Conservation (phyloP, 2,888 invertebrate genomes). For the Heliconius ismenius region DNA sequence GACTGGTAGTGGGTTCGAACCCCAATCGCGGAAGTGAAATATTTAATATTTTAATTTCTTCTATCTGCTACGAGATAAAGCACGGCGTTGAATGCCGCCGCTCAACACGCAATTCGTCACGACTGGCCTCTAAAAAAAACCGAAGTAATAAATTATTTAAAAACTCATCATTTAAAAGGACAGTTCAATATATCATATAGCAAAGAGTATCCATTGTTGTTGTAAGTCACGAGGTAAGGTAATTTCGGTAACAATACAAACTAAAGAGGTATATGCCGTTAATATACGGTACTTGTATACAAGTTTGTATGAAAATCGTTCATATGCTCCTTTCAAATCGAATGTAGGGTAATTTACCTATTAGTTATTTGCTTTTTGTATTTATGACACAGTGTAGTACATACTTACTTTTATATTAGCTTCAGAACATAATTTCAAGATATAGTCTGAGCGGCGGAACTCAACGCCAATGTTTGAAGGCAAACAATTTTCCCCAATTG, state of each 20-base stretch:
- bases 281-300: background rate
- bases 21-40: too few relatives aligned
- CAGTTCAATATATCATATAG: constrained; percentile 6
- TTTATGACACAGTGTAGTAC: background rate
- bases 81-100: too few relatives aligned
- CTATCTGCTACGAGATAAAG: too few relatives aligned
- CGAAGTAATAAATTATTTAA: constrained; percentile 5
- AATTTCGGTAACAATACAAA: constrained; percentile 14
- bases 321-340: background rate
- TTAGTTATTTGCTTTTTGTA: background rate
- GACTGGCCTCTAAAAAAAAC: too few relatives aligned
- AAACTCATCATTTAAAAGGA: background rate
- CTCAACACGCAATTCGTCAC: too few relatives aligned
- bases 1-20: too few relatives aligned
- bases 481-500: too few relatives aligned
- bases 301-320: constrained; percentile 5
- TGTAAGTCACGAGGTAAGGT: background rate
- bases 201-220: background rate
- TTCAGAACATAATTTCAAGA: background rate
- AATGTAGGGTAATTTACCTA: constrained; percentile 7
- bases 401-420: background rate
- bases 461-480: background rate
- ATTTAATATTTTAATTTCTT: too few relatives aligned
- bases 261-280: background rate
- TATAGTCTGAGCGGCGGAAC: background rate